These are phyloP conservation scores for Onychomys arenicola DNA, from an alignment of 2,797 vertebrate species.

Conservation along the genomic window DNA sequence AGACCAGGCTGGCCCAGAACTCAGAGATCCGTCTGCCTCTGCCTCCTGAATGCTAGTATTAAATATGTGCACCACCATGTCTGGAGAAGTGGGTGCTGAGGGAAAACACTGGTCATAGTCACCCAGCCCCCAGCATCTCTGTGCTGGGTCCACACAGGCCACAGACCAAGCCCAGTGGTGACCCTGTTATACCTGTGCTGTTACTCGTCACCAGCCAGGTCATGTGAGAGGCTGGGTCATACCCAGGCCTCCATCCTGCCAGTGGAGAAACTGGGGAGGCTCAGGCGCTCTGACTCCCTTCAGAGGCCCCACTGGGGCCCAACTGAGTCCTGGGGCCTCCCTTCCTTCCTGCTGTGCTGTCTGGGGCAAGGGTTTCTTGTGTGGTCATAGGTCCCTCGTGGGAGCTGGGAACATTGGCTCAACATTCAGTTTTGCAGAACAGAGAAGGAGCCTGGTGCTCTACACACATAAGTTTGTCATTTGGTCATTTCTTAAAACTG, in stretches of 20 bases:
- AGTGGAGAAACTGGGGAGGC: not conserved
- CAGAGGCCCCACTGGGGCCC: not conserved
- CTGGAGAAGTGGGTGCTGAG: not conserved
- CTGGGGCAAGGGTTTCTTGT: not conserved
- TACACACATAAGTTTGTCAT: not conserved
- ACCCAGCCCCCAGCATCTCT: rapidly evolving
- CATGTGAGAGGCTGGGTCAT: not conserved
- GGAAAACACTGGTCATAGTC: not conserved
- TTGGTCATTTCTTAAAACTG: not conserved
- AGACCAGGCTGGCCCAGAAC: not conserved
- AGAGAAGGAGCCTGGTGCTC: not conserved
- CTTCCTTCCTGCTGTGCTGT: not conserved
- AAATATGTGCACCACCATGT: no score
- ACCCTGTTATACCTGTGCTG: not conserved
- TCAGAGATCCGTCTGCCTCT: not conserved
- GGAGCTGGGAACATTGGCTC: not conserved
- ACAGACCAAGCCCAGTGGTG: rapidly evolving
- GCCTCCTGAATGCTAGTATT: not conserved
- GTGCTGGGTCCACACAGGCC: rapidly evolving
- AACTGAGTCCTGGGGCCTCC: not conserved
- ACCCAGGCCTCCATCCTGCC: not conserved
- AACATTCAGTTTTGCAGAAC: not conserved
- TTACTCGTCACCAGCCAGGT: not conserved
- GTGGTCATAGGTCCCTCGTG: not conserved
- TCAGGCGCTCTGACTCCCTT: not conserved